These are phyloP conservation scores for Mythimna lalbum DNA, from an alignment of 2,888 invertebrate species.

Conservation along the genomic window DNA sequence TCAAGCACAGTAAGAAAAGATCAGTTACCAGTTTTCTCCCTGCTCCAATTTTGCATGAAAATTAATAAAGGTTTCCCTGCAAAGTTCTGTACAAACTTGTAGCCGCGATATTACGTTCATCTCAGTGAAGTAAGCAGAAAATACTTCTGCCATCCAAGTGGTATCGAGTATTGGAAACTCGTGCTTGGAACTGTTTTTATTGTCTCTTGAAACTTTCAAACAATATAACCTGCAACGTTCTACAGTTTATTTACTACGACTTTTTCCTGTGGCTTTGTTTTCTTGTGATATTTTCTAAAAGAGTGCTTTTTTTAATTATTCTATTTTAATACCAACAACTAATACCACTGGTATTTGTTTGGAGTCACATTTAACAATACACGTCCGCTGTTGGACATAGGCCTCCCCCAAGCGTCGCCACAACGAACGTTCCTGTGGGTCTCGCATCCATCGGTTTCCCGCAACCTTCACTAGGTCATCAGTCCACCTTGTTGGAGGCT, in stretches of 20 bases:
- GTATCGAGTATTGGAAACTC: conserved; percentile 1
- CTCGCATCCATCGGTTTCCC: too few species aligned
- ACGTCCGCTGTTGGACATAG: too few species aligned
- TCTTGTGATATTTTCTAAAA: too few species aligned
- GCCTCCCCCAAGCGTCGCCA: too few species aligned
- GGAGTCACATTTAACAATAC: too few species aligned
- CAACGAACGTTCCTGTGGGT: too few species aligned
- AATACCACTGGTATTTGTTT: too few species aligned
- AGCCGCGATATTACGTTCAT: conserved; percentile 9
- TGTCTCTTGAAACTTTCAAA: conserved; percentile 27
- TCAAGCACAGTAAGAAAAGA: background rate
- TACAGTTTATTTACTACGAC: background rate
- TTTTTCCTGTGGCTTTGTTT: background rate
- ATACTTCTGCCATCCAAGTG: conserved; percentile 13
- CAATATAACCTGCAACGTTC: background rate
- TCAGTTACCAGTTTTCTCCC: background rate
- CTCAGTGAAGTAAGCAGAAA: conserved; percentile 9
- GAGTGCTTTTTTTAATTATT: too few species aligned
- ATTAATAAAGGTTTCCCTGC: conserved; percentile 17
- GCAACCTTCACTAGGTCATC: too few species aligned
- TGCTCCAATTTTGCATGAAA: background rate
- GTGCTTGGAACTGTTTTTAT: conserved; percentile 13
- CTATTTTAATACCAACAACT: too few species aligned
- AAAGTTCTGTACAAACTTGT: background rate
- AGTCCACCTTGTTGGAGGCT: too few species aligned